Evolutionary conservation across 1,140 invertebrate genomes (phyloP).

Genomic region (Macrobrachium rosenbergii): DNA sequence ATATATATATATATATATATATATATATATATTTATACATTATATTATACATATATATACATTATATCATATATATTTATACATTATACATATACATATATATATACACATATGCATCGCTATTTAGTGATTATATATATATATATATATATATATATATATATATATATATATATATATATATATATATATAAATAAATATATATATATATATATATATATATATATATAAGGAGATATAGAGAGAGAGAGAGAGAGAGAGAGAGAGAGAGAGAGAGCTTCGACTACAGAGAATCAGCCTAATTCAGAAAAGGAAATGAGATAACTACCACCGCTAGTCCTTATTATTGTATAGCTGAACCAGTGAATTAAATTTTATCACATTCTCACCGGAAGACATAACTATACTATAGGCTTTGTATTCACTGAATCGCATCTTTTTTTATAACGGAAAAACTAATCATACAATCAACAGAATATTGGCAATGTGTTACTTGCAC

Average conservation of each 20-base stretch:
- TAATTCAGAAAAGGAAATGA: neutral
- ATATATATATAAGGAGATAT: no score
- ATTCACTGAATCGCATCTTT: no score
- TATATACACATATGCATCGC: no score
- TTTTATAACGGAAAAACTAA: no score
- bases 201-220: conserved; percentile 2
- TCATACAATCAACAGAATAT: no score
- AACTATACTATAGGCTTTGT: no score
- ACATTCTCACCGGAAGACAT: no score
- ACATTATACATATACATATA: neutral
- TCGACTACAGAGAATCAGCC: neutral
- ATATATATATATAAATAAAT: neutral
- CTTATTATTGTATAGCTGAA: no score
- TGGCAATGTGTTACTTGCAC: no score
- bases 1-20: neutral
- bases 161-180: neutral
- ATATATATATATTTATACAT: conserved; percentile 12
- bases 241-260: no score
- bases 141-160: conserved; percentile 9
- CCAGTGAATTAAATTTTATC: no score
- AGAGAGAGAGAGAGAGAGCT: neutral
- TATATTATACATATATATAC: neutral
- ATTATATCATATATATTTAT: neutral
- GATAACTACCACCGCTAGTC: neutral
- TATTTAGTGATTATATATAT: no score